Evolutionary conservation across 2,888 invertebrate species (phyloP).

Genomic region (Ischnus inquisitorius): DNA sequence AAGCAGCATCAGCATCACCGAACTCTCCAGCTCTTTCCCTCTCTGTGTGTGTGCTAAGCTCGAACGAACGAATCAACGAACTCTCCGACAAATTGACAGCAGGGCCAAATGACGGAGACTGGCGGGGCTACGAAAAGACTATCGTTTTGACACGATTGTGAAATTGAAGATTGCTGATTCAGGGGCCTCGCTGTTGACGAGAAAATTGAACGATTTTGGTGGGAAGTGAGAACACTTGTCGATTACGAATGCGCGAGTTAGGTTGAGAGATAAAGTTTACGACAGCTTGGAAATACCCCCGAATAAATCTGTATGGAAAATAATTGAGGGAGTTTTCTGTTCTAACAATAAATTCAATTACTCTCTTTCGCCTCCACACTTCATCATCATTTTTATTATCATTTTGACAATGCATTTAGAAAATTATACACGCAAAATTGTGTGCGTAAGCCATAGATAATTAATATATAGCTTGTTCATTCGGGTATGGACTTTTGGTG

Average conservation of each 20-base stretch:
- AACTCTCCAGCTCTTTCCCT: slow-evolving; percentile 3
- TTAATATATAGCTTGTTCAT: background rate
- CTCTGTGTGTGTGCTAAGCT: slow-evolving; percentile 54
- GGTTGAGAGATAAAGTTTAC: background rate
- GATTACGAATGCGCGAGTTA: background rate
- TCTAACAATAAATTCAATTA: background rate
- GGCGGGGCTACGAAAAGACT: slow-evolving; percentile 53
- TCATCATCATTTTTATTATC: no score
- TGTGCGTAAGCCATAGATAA: background rate
- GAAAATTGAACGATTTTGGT: slow-evolving; percentile 29
- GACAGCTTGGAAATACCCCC: background rate
- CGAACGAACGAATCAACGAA: slow-evolving; percentile 73
- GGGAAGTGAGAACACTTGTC: background rate
- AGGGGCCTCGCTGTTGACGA: background rate
- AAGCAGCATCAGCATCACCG: slow-evolving; percentile 50
- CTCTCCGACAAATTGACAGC: slow-evolving; percentile 81
- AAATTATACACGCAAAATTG: no score
- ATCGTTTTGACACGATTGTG: slow-evolving; percentile 65
- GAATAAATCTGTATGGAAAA: slow-evolving; percentile 1
- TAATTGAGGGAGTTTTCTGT: slow-evolving; percentile 1
- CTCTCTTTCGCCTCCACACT: no score
- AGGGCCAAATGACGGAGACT: slow-evolving; percentile 62
- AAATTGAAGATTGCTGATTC: slow-evolving; percentile 46
- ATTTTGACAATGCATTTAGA: no score
- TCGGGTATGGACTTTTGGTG: slow-evolving; percentile 17